Evolutionary conservation across 2,888 invertebrate genomes (phyloP), one percentile per base, ranked within the genome.

Genomic region (Neoscelio sp.): DNA sequence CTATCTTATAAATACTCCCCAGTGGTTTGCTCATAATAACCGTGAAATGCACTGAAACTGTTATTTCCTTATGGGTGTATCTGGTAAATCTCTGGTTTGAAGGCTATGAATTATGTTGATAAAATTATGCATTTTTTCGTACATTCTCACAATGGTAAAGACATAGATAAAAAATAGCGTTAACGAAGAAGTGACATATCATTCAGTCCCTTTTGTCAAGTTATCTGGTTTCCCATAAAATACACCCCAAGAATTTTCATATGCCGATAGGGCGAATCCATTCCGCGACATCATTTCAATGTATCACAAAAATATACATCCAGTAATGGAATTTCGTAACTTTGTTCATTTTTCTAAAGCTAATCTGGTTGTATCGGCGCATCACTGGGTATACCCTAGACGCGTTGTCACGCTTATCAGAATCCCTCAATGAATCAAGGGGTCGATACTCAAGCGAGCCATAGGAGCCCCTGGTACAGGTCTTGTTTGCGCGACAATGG

Each of bases 271-370:
- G 10, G 46, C 6, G 44, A 62, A 62, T 26, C 26, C 54, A 64
- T 52, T 64, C 38, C 8, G 17, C 42, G 56, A 26, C 44, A 62
- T 35, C 54, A 30, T n/a, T 15, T 5, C 26, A 20, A 13, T 52
- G 50, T 73, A 56, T 73, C 54, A 46, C 23, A 50, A 65, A 65
- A 42, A 48, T 50, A 42, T 58, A 42, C 40, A 20, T 7, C 8
- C 6, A n/a, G 42, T 68, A 68, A 75, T 75, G 46, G 62, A 75
- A 68, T 75, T 46, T 54, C 54, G n/a, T 23, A 46, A 67, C 38
- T 67, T 62, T 62, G 44, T 75, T 54, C 60, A 75, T 68, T 68
- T 75, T 75, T 75, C 68, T 58, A 74, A 68, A 68, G 33, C 38
- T 44, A 67, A 58, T 74, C 54, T 48, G 65, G 48, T 23, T 64